Percentiles rank a stretch among this genome's conserved stretches.
Evolutionary conservation across 2,113 vertebrate genomes (phyloP).

Genomic region (Scomber scombrus): DNA sequence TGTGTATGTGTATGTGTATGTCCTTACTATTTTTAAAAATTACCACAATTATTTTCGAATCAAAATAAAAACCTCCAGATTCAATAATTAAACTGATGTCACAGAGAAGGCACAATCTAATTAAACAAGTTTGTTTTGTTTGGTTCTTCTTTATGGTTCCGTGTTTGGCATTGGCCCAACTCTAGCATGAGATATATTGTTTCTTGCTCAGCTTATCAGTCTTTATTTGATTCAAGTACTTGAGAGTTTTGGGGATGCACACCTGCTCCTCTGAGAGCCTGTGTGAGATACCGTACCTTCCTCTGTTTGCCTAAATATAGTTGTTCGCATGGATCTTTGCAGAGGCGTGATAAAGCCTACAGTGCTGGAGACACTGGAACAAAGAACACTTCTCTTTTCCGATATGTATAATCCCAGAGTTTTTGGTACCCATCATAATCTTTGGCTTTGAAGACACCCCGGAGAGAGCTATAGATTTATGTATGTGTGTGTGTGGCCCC

Average conservation of each 20-base stretch:
- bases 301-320: constrained; percentile 45
- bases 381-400: neutral
- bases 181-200: constrained; percentile 17
- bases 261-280: constrained; percentile 29
- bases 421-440: constrained; percentile 53
- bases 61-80: neutral
- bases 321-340: constrained; percentile 19
- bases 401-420: neutral
- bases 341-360: constrained; percentile 12
- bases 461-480: neutral
- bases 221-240: constrained; percentile 48
- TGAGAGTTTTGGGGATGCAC: constrained; percentile 21
- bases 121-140: neutral
- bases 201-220: constrained; percentile 6
- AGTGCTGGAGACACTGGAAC: constrained; percentile 13
- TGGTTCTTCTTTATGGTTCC: constrained; percentile 19
- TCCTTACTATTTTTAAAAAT: neutral
- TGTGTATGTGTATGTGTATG: too few species aligned
- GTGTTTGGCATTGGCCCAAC: constrained; percentile 20
- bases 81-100: neutral
- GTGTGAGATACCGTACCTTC: constrained; percentile 24
- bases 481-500: constrained; percentile 26
- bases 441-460: constrained; percentile 17
- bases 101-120: neutral
- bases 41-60: neutral